Conservation (phyloP, 2,797 vertebrate genomes). For the Gymnocypris eckloni region DNA sequence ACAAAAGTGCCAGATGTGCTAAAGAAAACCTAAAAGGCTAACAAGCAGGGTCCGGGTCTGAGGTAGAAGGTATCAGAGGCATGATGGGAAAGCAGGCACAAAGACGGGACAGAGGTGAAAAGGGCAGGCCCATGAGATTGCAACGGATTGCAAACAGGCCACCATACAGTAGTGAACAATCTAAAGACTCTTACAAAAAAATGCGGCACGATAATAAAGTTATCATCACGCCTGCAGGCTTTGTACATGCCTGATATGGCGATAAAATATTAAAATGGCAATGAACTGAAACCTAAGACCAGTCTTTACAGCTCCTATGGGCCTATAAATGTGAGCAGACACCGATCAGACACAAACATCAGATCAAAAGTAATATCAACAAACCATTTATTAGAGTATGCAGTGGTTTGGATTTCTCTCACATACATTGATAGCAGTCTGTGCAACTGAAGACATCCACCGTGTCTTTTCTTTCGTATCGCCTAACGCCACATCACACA, state of each 20-base stretch:
- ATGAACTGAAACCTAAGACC: background rate
- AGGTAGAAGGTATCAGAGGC: background rate
- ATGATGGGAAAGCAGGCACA: background rate
- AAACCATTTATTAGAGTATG: background rate
- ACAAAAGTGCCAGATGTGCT: background rate
- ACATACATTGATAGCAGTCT: background rate
- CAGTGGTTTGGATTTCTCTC: slow-evolving; percentile 6
- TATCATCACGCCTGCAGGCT: background rate
- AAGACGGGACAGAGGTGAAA: background rate
- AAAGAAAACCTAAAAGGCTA: background rate
- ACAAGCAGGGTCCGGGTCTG: background rate
- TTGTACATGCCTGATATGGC: background rate
- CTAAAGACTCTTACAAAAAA: background rate
- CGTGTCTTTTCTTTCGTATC: background rate
- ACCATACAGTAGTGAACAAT: background rate
- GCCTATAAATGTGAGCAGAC: background rate
- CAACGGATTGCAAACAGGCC: background rate
- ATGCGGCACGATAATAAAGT: background rate
- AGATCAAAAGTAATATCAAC: slow-evolving; percentile 8
- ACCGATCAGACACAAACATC: background rate
- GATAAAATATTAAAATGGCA: background rate
- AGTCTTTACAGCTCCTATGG: background rate
- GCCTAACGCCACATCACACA: background rate
- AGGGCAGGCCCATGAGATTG: background rate
- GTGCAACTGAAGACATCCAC: background rate